Base-by-base conservation (phyloP, 1,140 invertebrate genomes). In the Neuroterus valhalla region DNA sequence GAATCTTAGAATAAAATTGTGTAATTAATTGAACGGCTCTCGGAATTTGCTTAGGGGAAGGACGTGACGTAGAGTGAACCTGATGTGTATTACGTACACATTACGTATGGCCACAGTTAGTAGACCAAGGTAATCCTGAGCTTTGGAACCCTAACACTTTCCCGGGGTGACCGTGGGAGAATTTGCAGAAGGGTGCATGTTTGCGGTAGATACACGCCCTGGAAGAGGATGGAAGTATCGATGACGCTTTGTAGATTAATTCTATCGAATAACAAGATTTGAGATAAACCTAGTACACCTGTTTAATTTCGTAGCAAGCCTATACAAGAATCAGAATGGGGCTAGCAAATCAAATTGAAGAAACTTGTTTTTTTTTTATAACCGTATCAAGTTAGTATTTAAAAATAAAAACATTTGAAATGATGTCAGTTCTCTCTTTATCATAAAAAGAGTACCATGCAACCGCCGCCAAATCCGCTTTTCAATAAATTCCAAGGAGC, bases 81-180 rank as follows among this genome's bases (percentile, higher is more conserved):
- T 73, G 75, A 74, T 45, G 68, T 75, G 79, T 77, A 79, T 62
- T 72, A 76, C 71, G 23, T 62, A 81, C 77, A 80, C 76, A 79
- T 82, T 82, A 82, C 77, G 76, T 78, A 76, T 77, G 74, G 71
- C 80, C 74, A 66, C 69, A 76, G 71, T 69, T 78, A 70, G 79
- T 80, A 79, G 84, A 83, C 78, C 83, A 68, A 78, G 83, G 76
- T 87, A 86, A 87, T 87, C 85, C 85, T 84, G 80, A 80, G 82
- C 82, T 84, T 84, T 84, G 46, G 76, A 79, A 78, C 77, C 78
- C 78, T 82, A 78, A 78, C 78, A 78, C 76, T 72, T 72, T 78
- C 77, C 78, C 71, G 84, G 83, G 83, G 84, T 82, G 82, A 84
- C 80, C 85, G 85, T 86, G 85, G 80, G 82, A 88, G 85, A 87